Evolutionary conservation across 2,888 invertebrate genomes (phyloP).

Genomic region (Calameuta idolon): DNA sequence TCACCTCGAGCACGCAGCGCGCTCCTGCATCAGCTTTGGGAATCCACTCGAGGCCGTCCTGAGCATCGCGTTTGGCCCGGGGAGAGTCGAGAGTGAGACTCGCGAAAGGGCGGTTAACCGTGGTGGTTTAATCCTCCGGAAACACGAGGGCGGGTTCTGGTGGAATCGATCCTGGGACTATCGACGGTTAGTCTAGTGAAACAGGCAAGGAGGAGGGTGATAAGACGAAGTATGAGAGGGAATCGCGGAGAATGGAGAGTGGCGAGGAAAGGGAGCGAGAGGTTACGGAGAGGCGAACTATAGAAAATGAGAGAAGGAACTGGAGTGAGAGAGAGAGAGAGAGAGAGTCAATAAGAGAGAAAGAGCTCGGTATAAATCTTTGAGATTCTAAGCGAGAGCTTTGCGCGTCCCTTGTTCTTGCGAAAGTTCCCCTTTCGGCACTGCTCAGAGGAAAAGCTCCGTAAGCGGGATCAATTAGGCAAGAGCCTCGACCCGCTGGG

Average conservation of each 20-base stretch:
- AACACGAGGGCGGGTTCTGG: constrained; percentile 1
- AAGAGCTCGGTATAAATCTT: neutral
- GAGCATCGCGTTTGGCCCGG: neutral
- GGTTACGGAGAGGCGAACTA: neutral
- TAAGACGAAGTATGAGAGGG: neutral
- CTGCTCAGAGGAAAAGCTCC: neutral
- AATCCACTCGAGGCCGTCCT: neutral
- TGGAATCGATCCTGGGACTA: neutral
- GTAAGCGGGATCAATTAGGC: constrained; percentile 12
- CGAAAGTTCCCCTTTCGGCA: neutral
- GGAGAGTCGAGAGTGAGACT: constrained; percentile 1
- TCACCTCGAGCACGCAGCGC: neutral
- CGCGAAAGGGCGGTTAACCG: constrained; percentile 3
- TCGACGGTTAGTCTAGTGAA: neutral
- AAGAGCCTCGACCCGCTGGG: neutral
- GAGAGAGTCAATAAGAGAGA: neutral
- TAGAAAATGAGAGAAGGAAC: neutral
- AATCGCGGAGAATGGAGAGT: neutral
- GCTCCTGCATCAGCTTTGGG: neutral
- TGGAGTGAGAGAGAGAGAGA: neutral
- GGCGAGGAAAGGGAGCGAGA: neutral
- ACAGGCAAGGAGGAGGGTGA: neutral
- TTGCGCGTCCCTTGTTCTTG: neutral
- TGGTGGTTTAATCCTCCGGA: constrained; percentile 3
- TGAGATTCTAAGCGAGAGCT: neutral